Evolutionary conservation across 2,888 invertebrate genomes (phyloP).

Genomic region (Tetropium fuscum): DNA sequence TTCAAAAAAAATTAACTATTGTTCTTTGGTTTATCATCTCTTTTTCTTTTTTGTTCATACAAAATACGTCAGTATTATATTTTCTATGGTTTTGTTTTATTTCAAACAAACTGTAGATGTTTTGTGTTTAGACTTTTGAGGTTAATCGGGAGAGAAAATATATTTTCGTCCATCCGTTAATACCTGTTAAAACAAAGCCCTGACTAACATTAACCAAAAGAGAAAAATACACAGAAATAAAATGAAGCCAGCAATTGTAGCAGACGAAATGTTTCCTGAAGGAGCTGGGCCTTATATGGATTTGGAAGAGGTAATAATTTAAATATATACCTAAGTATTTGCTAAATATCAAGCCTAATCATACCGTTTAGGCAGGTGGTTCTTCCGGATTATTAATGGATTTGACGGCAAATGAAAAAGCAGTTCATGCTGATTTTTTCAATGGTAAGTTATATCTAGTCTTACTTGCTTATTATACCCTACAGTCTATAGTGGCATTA

Average conservation of each 20-base stretch:
- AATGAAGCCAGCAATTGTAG: conserved; percentile 87
- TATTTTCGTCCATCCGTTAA: too few relatives aligned
- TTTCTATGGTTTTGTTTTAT: neutral
- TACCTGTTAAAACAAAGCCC: neutral
- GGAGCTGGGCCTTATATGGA: conserved; percentile 95
- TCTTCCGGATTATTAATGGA: conserved; percentile 90
- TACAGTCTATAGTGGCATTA: too few relatives aligned
- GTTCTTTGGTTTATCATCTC: too few relatives aligned
- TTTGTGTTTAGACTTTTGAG: too few relatives aligned
- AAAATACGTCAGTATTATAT: too few relatives aligned
- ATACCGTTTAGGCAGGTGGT: conserved; percentile 80
- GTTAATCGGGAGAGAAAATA: too few relatives aligned
- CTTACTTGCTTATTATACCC: too few relatives aligned
- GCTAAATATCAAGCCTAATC: neutral
- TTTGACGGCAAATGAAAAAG: conserved; percentile 92
- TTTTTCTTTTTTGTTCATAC: too few relatives aligned
- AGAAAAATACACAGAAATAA: neutral
- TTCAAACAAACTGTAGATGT: too few relatives aligned
- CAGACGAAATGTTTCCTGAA: conserved; percentile 98
- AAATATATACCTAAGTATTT: neutral
- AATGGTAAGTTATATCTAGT: conserved; percentile 73
- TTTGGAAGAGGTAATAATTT: conserved; percentile 81
- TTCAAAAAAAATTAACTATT: too few relatives aligned
- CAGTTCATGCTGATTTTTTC: conserved; percentile 94
- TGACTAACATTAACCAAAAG: neutral